Percentiles rank a stretch among this genome's conserved stretches.
Conservation (phyloP, 2,113 vertebrate species). For the Alexandromys fortis region DNA sequence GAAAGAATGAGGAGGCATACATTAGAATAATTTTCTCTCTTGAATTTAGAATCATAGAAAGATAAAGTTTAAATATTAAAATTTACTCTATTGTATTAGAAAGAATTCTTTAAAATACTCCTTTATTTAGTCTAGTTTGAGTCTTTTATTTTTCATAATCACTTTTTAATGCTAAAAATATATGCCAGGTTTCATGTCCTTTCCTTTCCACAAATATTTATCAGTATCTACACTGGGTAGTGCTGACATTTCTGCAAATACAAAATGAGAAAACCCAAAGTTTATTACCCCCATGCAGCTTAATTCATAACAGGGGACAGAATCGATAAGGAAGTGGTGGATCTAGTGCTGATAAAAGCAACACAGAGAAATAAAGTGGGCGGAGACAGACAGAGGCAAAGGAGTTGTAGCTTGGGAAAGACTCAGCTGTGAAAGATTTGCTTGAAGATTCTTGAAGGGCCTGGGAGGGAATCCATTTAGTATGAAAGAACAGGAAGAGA, state of each 20-base stretch:
- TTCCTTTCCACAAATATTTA: neutral
- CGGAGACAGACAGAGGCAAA: neutral
- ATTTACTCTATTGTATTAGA: neutral
- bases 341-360: neutral
- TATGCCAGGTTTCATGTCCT: neutral
- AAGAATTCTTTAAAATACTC: neutral
- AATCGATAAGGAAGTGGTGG: neutral
- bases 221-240: neutral
- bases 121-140: neutral
- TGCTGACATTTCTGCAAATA: neutral
- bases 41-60: conserved; percentile 7
- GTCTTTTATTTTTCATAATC: neutral
- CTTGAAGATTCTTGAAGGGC: neutral
- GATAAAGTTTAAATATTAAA: neutral
- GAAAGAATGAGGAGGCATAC: neutral
- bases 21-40: neutral
- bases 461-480: neutral
- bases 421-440: neutral
- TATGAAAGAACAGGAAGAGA: neutral
- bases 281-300: neutral
- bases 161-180: neutral
- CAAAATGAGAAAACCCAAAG: neutral
- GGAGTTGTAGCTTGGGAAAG: neutral
- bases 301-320: neutral
- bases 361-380: neutral